Base-by-base conservation (phyloP, 2,797 vertebrate species). In the Phrynocephalus vlangalii region DNA sequence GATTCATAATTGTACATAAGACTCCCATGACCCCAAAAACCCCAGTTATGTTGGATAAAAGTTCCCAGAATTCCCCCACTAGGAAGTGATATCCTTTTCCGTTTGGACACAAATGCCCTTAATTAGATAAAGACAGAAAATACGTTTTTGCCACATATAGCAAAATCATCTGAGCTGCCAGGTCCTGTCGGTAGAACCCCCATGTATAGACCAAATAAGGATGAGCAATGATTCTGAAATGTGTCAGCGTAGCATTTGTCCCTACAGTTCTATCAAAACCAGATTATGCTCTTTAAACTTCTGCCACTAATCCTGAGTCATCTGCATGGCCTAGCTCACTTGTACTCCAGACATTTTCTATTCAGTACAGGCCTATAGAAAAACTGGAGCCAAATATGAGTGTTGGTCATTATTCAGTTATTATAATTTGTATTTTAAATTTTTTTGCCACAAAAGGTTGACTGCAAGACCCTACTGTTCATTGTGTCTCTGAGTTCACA, bases 81-180 rank as follows among this genome's bases (percentile, higher is more conserved):
- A 48, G 38, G 10, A 24, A 48, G 44, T 9, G 20, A 9, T 22
- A 76, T 33, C 38, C 20, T 24, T 7, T 3, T 48, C 9, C 44
- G 33, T 24, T 67, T 75, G 26, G 72, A 48, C 30, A 44, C 50
- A 82, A 83, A 79, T 73, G 50, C 1, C 71, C 48, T 38, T 87
- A 66, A 86, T 86, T 78, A 86, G 73, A 82, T 73, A 86, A 33
- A 68, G 91, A 94, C 95, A 85, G 71, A 3, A 28, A 91, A 91
- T 83, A 63, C 68, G 28, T 50, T 88, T 93, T 91, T 82, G 82
- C 66, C 44, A 52, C 44, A 68, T 28, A 52, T 50, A 68, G 13
- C 7, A 73, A 30, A 33, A 68, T 75, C 70, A 48, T 85, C 67
- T 48, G 30, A 68, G 56, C 60, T 67, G 28, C 28, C 77, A 68